These are phyloP conservation scores for Thaumatotibia leucotreta DNA, from an alignment of 1,140 invertebrate genomes.

Conservation along the genomic window DNA sequence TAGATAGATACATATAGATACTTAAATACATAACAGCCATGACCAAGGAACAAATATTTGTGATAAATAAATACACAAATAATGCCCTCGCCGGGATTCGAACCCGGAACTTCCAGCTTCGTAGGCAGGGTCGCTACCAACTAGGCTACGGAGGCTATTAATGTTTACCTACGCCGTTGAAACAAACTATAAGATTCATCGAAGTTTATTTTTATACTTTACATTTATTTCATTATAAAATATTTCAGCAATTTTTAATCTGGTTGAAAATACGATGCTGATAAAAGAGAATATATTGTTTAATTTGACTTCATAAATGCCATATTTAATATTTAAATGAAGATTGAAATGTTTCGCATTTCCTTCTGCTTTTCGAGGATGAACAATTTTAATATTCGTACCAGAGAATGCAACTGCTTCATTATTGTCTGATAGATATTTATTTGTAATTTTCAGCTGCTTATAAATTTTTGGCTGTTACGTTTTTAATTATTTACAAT, in stretches of 20 bases:
- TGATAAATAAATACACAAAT: too few species aligned
- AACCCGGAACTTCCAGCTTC: too few species aligned
- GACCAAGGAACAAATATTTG: too few species aligned
- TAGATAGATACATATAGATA: too few species aligned
- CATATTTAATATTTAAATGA: not conserved
- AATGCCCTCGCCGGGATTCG: too few species aligned
- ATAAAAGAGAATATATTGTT: not conserved
- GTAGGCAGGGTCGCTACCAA: too few species aligned
- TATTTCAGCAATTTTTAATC: not conserved
- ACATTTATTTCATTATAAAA: not conserved
- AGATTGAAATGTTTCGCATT: not conserved
- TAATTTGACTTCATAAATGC: not conserved
- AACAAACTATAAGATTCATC: not conserved
- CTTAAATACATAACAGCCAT: too few species aligned
- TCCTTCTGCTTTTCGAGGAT: not conserved
- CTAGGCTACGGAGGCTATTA: too few species aligned
- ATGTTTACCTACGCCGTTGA: too few species aligned
- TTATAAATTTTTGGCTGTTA: too few species aligned
- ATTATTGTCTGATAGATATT: not conserved
- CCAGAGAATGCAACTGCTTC: not conserved
- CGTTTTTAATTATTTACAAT: not conserved
- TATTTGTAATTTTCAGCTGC: not conserved
- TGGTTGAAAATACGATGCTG: not conserved
- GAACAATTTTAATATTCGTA: not conserved
- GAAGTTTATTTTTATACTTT: not conserved